phyloP scores from a whole-genome alignment of 2,888 invertebrate species.

The Scaptomyza polygonia region DNA sequence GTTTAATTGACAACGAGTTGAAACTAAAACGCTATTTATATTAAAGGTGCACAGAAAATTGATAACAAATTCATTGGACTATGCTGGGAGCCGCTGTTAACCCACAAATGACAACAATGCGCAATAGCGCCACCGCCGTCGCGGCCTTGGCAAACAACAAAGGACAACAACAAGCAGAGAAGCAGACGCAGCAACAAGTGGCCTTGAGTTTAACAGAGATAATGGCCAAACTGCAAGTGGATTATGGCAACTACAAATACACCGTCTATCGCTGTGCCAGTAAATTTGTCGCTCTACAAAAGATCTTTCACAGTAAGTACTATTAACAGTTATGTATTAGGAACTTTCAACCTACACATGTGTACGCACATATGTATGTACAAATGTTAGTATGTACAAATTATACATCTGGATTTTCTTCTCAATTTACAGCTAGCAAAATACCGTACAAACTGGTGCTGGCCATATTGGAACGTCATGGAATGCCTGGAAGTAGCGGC shows the following conservation, averaged over 20 bases:
- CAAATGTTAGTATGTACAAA: neutral
- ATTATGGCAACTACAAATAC: slow-evolving; percentile 81
- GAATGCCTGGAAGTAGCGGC: slow-evolving; percentile 64
- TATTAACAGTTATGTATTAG: slow-evolving; percentile 17
- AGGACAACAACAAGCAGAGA: slow-evolving; percentile 43
- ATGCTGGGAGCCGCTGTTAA: slow-evolving; percentile 29
- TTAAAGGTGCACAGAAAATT: neutral
- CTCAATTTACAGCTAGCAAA: slow-evolving; percentile 68
- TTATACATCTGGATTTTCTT: neutral
- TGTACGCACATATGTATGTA: too few relatives aligned
- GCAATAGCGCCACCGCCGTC: slow-evolving; percentile 52
- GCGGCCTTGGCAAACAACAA: slow-evolving; percentile 56
- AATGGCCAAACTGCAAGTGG: slow-evolving; percentile 75
- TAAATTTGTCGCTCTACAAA: slow-evolving; percentile 81
- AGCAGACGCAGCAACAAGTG: slow-evolving; percentile 48
- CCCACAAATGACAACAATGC: slow-evolving; percentile 54
- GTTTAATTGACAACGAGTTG: neutral
- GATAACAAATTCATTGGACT: neutral
- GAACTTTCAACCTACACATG: neutral
- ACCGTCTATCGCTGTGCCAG: slow-evolving; percentile 83
- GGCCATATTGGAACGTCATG: slow-evolving; percentile 81
- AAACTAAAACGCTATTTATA: neutral
- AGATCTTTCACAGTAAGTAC: slow-evolving; percentile 81
- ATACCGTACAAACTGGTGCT: slow-evolving; percentile 83
- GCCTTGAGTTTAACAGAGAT: slow-evolving; percentile 59